Evolutionary conservation across 1,140 invertebrate species (phyloP), one percentile per base, ranked within the genome.

Genomic region (Holotrichia oblita): DNA sequence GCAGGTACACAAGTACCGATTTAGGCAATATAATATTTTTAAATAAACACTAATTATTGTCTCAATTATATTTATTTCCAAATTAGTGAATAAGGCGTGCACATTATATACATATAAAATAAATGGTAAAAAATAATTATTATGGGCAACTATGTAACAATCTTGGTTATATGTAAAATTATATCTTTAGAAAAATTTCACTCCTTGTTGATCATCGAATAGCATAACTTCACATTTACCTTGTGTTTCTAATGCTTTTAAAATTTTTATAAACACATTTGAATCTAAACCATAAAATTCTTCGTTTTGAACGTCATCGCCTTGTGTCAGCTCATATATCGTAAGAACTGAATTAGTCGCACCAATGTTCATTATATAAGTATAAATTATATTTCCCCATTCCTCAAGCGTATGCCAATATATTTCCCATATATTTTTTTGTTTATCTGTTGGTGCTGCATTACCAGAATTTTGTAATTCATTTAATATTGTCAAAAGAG

Each of bases 381-480:
- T 92, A 85, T 99, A 98, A 64, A 99, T 92, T 83, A 98, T 91
- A 82, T 94, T 93, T 7, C 93, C 97, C 95, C 98, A 99, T 89
- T 99, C 97, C 78, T 96, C 94, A 34, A 97, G 88, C 0, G 96
- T 96, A 84, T 97, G 92, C 98, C 97, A 99, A 86, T 97, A 98
- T 27, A 99, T 90, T 80, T 96, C 91, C 93, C 97, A 99, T 80
- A 96, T 92, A 87, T 93, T 90, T 88, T 93, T 91, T 80, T 89
- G 87, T 89, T 95, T 98, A 88, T 99, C 97, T 41, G 94, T 85
- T 80, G 97, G 95, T 83, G 94, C 93, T 0, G 97, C 92, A 88
- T 96, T 93, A 12, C 95, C 95, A 84, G 90, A 92, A 85, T 92
- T 92, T 72, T 90, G 89, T 85, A 99, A 90, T 85, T 96, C 92